Base-by-base conservation (phyloP, 2,797 vertebrate species). In the Intellagama lesueurii region DNA sequence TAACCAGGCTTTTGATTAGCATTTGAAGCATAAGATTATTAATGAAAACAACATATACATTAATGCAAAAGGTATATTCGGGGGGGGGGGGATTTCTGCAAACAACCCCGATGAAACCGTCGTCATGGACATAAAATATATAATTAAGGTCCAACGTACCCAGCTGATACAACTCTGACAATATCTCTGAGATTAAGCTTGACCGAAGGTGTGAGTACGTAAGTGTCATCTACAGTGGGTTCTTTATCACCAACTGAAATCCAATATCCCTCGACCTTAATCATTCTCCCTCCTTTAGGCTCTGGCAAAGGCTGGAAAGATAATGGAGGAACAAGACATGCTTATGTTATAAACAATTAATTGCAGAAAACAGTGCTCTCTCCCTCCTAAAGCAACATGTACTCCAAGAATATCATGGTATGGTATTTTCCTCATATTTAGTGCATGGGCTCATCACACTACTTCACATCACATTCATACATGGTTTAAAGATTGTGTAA, bases 141-240 rank as follows among this genome's bases (percentile, higher is more conserved):
- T 3, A 35, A 87, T 0, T 4, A 64, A 75, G 47, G 75, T 28
- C 44, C 0, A 89, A 96, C 98, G 93, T 97, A 99, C 99, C 98
- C 97, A 85, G 98, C 98, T 90, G 98, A 98, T 19, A 99, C 99
- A 87, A 99, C 98, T 93, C 99, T 97, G 91, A 97, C 97, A 73
- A 99, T 97, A 92, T 99, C 99, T 70, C 98, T 97, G 17, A 99
- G 97, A 96, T 99, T 99, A 83, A 99, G 98, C 77, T 98, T 99
- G 89, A 99, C 99, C 0, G 99, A 98, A 81, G 98, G 83, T 0
- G 99, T 99, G 84, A 99, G 97, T 90, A 99, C 98, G 0, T 99
- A 99, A 83, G 95, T 97, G 69, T 98, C 98, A 95, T 99, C 98
- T 88, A 98, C 92, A 5, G 88, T 89, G 11, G 98, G 97, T 82